Evolutionary conservation across 2,113 vertebrate genomes (phyloP), one percentile per base, ranked within the genome.

Genomic region (Gymnocephalus cernua): DNA sequence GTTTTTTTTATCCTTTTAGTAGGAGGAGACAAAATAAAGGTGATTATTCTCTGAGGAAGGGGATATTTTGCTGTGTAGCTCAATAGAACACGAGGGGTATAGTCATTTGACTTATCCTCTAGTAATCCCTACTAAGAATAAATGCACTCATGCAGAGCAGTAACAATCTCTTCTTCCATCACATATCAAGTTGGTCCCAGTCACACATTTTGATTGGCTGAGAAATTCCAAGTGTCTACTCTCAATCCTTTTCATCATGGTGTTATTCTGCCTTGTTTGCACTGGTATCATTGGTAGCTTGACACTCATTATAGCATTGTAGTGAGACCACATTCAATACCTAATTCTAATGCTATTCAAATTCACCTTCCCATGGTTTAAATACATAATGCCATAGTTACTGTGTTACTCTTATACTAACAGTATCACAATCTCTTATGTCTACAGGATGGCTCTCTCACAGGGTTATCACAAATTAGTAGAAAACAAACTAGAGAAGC

Each of bases 251-350:
- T 73, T 74, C 74, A 44, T 14, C 1, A 2, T 50, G n/a, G 1
- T 19, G 25, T 85, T 78, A 64, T 75, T 73, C 64, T 73, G 18
- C 44, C 29, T 57, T 71, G 73, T 88, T 88, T 86, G 72, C 77
- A 59, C 21, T 51, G 65, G 4, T 74, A 74, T 72, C 25, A 67
- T 79, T 80, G 50, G 65, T 74, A 56, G 50, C 27, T 64, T 32
- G 21, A 66, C 32, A 68, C 69, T 53, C 16, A n/a, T n/a, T n/a
- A n/a, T n/a, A 74, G 56, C 63, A 51, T 47, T 85, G 38, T 61
- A 48, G 54, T 44, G 54, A 63, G 21, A 54, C 64, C 45, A 35
- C 73, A 72, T 74, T 84, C 45, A 70, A 5, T 54, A 57, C 54
- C 45, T 32, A 38, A 41, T 7, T 41, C 38, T 11, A 41, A 32